phyloP scores from a whole-genome alignment of 2,113 vertebrate species.

The Chrysemys picta region DNA sequence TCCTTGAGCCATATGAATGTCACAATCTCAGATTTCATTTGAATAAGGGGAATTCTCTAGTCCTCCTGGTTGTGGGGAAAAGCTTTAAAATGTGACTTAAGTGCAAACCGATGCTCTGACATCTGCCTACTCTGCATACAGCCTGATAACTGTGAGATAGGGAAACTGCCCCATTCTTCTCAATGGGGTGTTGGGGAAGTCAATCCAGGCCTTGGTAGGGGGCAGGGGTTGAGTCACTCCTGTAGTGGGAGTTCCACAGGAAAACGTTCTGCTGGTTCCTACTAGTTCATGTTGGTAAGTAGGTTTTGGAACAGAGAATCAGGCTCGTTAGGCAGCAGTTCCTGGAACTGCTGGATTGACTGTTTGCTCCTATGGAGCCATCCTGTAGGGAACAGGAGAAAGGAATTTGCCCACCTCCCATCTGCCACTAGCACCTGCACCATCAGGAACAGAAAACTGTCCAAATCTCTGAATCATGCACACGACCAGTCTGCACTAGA shows the following conservation, averaged over 20 bases:
- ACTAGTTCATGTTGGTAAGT: not conserved
- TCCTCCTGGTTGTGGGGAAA: not conserved
- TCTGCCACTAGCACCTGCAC: not conserved
- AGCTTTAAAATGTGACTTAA: not conserved
- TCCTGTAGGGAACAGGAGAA: not conserved
- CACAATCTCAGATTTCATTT: not conserved
- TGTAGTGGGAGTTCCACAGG: not conserved
- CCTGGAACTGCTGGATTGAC: not conserved
- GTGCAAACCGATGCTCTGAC: not conserved
- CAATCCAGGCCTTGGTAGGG: not conserved
- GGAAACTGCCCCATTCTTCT: not conserved
- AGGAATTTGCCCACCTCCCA: not conserved
- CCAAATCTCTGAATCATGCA: rapidly evolving
- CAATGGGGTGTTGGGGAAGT: not conserved
- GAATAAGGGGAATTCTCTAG: not conserved
- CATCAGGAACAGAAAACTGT: not conserved
- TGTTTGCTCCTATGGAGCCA: not conserved
- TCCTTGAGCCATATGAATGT: not conserved
- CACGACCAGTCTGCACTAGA: rapidly evolving
- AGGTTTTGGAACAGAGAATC: rapidly evolving
- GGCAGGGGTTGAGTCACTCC: not conserved
- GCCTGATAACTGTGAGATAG: not conserved
- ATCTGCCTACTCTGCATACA: not conserved
- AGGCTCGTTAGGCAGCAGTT: not conserved
- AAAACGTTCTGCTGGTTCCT: not conserved